Evolutionary conservation across 1,140 invertebrate species (phyloP), one percentile per base, ranked within the genome.

Genomic region (Ceratina australensis): DNA sequence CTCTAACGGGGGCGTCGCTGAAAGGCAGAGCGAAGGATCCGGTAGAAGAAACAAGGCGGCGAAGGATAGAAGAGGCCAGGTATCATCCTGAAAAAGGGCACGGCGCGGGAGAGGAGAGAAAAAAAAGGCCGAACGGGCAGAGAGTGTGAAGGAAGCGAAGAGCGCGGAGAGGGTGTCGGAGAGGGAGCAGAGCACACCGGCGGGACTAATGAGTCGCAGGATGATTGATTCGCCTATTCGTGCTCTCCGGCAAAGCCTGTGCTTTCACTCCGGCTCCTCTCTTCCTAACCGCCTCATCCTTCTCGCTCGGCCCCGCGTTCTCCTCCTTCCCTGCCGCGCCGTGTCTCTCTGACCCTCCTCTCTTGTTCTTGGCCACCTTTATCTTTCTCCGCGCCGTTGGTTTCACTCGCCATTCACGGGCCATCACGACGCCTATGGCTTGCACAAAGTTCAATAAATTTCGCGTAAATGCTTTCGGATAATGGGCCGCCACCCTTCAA

Each of bases 221-320:
- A 91, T 91, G 90, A 91, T 90, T 90, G 89, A 90, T 90, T 90
- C 87, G 82, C 87, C 81, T 87, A 86, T 88, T 84, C 85, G 81
- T 84, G 82, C 74, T 86, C 81, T 77, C 83, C 80, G n/a, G n/a
- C 82, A 80, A 78, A 71, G 68, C 81, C 78, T 78, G 7, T 79
- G 87, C 89, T 89, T 90, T 90, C 87, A 89, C 88, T 87, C 80
- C 47, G 15, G 47, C 15, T 50, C 60, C 60, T 75, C 65, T n/a
- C 52, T 28, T 20, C 12, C 24, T 47, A 16, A 20, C 15, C 49
- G 15, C 20, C 7, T 47, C 16, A 1, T 42, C 59, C 22, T 52
- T 61, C 50, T 57, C 12, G 15, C 64, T 67, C 24, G 26, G 47
- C 47, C 47, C 65, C 50, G 5, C 28, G 13, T 22, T 28, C 15